Conservation (phyloP, 2,888 invertebrate species). For the Parnassius glacialis region DNA sequence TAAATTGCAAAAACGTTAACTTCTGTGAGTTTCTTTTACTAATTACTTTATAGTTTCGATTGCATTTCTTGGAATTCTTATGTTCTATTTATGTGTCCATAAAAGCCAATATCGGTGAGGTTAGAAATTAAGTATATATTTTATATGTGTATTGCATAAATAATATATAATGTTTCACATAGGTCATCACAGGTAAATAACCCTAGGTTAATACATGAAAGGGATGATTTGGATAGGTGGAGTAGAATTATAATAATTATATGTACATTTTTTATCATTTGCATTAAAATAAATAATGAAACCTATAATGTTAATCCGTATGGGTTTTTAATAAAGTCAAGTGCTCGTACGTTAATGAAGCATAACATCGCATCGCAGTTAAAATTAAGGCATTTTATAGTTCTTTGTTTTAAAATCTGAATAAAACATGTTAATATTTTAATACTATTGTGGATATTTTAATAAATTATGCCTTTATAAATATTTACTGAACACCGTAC, state of each 20-base stretch:
- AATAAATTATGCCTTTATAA: slow-evolving; percentile 13
- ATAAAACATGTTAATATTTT: slow-evolving; percentile 10
- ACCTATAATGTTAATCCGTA: background rate
- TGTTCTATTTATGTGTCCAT: too few species aligned
- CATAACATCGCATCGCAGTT: background rate
- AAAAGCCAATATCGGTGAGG: too few species aligned
- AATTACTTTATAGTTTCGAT: too few species aligned
- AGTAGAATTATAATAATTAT: background rate
- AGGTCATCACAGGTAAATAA: too few species aligned
- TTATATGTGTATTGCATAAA: too few species aligned
- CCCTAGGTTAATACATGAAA: too few species aligned
- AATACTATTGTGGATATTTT: slow-evolving; percentile 1
- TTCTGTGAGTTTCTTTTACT: background rate
- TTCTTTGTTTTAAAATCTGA: background rate
- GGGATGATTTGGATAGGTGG: too few species aligned
- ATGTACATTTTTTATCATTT: slow-evolving; percentile 9
- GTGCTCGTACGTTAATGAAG: slow-evolving; percentile 14
- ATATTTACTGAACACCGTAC: slow-evolving; percentile 14
- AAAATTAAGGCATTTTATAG: slow-evolving; percentile 8
- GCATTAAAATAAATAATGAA: background rate
- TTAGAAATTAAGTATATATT: too few species aligned
- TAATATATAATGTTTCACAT: too few species aligned
- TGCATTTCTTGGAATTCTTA: too few species aligned
- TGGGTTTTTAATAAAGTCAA: slow-evolving; percentile 14
- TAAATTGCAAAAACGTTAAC: slow-evolving; percentile 28